Conservation (phyloP, 2,888 invertebrate genomes). For the Campopleginae sp. region DNA sequence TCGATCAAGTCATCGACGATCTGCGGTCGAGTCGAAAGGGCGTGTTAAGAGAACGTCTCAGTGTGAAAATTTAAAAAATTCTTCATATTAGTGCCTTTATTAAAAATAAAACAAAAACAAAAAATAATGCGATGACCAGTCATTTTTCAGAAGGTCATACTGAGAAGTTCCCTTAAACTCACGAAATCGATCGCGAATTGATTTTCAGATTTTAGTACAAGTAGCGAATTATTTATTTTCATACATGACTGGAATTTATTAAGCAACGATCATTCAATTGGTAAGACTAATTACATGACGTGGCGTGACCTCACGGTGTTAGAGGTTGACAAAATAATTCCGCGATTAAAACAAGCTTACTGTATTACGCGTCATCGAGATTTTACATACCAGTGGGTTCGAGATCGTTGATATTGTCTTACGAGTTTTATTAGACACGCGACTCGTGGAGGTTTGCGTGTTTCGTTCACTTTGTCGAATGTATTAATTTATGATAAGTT, state of each 20-base stretch:
- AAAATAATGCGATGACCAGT: no score
- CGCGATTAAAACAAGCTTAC: not conserved
- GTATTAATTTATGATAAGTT: slow-evolving; percentile 45
- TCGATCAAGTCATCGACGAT: not conserved
- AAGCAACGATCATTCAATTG: not conserved
- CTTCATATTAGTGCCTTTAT: no score
- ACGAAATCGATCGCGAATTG: no score
- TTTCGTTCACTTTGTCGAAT: slow-evolving; percentile 50
- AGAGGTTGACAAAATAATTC: not conserved
- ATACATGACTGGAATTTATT: not conserved
- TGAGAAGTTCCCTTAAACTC: no score
- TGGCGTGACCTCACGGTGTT: not conserved
- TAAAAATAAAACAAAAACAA: no score
- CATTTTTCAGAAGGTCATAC: no score
- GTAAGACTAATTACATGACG: not conserved
- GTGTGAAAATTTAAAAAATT: no score
- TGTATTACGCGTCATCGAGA: slow-evolving; percentile 8
- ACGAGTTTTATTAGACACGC: slow-evolving; percentile 49
- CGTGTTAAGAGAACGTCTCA: no score
- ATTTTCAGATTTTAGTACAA: not conserved
- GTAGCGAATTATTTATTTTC: not conserved
- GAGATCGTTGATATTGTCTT: slow-evolving; percentile 41
- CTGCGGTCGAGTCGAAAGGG: not conserved
- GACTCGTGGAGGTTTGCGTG: slow-evolving; percentile 38
- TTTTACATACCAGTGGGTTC: slow-evolving; percentile 26